Evolutionary conservation across 2,113 vertebrate species (phyloP).

Genomic region (Malurus melanocephalus): DNA sequence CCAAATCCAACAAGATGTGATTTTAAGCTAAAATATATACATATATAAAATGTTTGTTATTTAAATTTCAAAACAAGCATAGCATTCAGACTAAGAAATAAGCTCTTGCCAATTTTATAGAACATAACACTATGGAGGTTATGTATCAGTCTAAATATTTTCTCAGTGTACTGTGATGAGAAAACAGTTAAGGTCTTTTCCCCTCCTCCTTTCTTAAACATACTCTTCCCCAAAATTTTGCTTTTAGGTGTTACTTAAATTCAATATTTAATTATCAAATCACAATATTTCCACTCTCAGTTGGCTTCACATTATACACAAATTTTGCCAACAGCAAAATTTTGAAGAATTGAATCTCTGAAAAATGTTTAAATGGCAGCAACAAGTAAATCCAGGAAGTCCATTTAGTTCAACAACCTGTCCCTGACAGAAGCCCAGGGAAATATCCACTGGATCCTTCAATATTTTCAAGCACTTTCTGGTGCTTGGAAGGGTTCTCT

Average conservation of each 20-base stretch:
- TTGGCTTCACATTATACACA: neutral
- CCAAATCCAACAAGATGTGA: slow-evolving; percentile 72
- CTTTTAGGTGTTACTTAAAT: neutral
- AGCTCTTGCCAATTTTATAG: slow-evolving; percentile 44
- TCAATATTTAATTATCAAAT: neutral
- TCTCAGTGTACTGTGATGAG: slow-evolving; percentile 41
- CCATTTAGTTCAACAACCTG: neutral
- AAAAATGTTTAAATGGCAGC: neutral
- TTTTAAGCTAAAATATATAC: slow-evolving; percentile 68
- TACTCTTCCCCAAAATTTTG: neutral
- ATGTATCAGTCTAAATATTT: slow-evolving; percentile 60
- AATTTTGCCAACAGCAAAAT: neutral
- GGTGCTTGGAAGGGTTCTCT: neutral
- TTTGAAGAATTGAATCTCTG: neutral
- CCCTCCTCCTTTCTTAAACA: neutral
- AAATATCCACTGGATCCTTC: neutral
- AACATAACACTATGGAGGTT: slow-evolving; percentile 25
- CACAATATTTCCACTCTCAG: neutral
- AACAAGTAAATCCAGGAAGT: neutral
- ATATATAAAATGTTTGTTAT: slow-evolving; percentile 71
- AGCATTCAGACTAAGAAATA: slow-evolving; percentile 66
- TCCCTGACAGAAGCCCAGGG: neutral
- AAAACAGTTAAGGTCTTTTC: slow-evolving; percentile 36
- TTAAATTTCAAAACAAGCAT: slow-evolving; percentile 73
- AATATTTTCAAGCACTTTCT: neutral